phyloP scores from a whole-genome alignment of 23 tunicate species.

The Halocynthia aurantium region DNA sequence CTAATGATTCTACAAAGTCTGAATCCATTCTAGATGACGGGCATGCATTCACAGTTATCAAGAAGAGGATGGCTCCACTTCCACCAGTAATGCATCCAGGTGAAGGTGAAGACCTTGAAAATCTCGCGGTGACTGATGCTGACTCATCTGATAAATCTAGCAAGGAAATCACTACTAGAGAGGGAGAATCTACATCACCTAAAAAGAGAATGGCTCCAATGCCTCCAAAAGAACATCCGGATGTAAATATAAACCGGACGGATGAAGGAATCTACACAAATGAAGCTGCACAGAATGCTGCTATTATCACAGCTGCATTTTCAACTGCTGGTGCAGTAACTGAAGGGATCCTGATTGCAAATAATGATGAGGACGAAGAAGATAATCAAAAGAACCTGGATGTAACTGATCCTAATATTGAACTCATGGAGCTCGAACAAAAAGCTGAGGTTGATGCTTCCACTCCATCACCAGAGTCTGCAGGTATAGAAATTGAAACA shows the following conservation, averaged over 20 bases:
- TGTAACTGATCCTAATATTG: background rate
- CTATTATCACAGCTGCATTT: background rate
- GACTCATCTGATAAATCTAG: background rate
- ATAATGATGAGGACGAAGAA: background rate
- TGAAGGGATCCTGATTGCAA: background rate
- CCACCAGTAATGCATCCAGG: background rate
- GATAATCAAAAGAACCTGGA: background rate
- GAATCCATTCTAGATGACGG: background rate
- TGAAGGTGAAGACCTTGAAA: background rate
- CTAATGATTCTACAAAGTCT: too few relatives aligned
- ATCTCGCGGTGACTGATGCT: background rate
- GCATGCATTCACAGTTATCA: background rate
- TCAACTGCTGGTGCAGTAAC: background rate
- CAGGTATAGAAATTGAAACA: background rate
- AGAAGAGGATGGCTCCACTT: background rate
- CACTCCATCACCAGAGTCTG: background rate
- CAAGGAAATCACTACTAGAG: background rate
- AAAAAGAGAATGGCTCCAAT: slow-evolving; percentile 9
- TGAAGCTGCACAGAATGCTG: background rate
- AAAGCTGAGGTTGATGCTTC: background rate
- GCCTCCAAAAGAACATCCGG: background rate
- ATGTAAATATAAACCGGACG: background rate
- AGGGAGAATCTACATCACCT: background rate
- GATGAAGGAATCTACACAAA: background rate
- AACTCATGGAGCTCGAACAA: background rate